Conservation (phyloP, 2,113 vertebrate genomes). For the Petaurus breviceps region DNA sequence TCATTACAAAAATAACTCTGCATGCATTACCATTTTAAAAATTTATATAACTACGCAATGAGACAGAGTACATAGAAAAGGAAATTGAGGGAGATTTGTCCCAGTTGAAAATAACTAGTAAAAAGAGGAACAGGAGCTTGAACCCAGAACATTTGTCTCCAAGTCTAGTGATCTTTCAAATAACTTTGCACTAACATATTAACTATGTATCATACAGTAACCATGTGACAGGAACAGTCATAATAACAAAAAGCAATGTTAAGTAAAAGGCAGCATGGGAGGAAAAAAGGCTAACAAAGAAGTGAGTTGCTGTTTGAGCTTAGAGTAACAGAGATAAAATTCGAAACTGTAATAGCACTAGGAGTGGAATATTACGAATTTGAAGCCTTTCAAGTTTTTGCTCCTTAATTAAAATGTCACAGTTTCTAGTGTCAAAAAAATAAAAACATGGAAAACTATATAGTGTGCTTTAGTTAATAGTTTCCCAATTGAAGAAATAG, state of each 20-base stretch:
- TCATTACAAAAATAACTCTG: not conserved
- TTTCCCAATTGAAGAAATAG: slow-evolving; percentile 39
- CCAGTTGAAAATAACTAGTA: not conserved
- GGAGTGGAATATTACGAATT: slow-evolving; percentile 26
- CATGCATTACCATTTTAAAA: not conserved
- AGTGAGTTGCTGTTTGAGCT: slow-evolving; percentile 26
- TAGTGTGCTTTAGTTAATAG: slow-evolving; percentile 53
- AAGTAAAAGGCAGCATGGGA: not conserved
- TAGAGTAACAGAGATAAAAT: slow-evolving; percentile 19
- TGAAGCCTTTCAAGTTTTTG: slow-evolving; percentile 42
- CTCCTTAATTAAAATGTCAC: slow-evolving; percentile 65
- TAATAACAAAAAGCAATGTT: not conserved
- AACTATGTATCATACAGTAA: not conserved
- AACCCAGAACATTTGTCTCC: not conserved
- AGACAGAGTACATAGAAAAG: not conserved
- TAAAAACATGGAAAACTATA: slow-evolving; percentile 56
- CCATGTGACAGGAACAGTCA: not conserved
- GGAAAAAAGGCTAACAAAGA: not conserved
- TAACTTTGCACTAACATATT: not conserved
- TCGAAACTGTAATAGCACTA: slow-evolving; percentile 14
- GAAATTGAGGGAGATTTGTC: not conserved
- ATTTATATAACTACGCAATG: not conserved
- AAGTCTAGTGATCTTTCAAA: not conserved
- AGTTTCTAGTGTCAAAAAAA: slow-evolving; percentile 28
- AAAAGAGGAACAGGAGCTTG: not conserved